phyloP scores from a whole-genome alignment of 2,797 vertebrate species.

The Crypturellus tataupa region DNA sequence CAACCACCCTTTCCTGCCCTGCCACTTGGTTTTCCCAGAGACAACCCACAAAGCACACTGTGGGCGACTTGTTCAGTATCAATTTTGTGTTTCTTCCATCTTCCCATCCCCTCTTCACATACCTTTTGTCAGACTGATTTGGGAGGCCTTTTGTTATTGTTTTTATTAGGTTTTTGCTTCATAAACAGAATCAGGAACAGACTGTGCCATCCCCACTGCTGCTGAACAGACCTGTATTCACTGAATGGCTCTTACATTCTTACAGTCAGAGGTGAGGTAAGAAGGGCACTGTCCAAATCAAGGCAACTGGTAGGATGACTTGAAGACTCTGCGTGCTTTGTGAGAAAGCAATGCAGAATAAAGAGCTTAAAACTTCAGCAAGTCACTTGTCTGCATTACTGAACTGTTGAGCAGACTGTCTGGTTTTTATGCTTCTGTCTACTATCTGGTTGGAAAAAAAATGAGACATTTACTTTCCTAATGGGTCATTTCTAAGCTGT shows the following conservation, averaged over 20 bases:
- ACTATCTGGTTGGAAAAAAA: background rate
- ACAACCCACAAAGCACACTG: background rate
- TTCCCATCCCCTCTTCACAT: background rate
- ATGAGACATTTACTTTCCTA: background rate
- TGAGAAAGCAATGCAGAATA: background rate
- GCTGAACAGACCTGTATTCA: background rate
- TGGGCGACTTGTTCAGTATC: background rate
- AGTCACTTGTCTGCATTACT: background rate
- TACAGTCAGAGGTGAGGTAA: background rate
- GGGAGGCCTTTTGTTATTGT: background rate
- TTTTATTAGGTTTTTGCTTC: background rate
- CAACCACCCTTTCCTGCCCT: background rate
- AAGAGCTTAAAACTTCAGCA: background rate
- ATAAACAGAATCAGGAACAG: background rate
- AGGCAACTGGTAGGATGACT: background rate
- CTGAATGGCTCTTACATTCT: background rate
- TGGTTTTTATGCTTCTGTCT: accelerated
- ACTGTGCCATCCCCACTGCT: background rate
- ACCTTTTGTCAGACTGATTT: background rate
- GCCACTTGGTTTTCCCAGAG: background rate
- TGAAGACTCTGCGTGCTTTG: accelerated
- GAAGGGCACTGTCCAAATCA: background rate
- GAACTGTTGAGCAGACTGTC: background rate
- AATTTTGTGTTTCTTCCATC: background rate
- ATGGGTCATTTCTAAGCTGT: background rate